Evolutionary conservation across 2,888 invertebrate genomes (phyloP), one percentile per base, ranked within the genome.

Genomic region (Sinotaia quadrata): DNA sequence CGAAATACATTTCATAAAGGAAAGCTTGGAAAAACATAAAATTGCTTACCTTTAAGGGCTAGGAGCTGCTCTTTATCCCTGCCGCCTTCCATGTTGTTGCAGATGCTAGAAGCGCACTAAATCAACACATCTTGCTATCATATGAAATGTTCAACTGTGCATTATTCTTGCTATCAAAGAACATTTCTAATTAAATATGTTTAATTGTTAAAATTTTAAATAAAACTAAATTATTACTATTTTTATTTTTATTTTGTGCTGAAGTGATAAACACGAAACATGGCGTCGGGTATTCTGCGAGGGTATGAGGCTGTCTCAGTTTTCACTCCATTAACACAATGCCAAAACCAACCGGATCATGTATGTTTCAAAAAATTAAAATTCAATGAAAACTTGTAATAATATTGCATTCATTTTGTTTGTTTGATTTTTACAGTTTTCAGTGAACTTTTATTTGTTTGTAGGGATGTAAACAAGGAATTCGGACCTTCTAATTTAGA

Each of bases 41-140:
- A 69, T 52, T 12, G 29, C 76, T 69, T 78, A 84, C 84, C 84
- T 82, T 84, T 84, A 31, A 84, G 70, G 21, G 84, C 83, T 67
- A 84, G 67, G 33, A 82, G 76, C 67, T 84, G 83, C 66, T 84
- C 84, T 73, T 80, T 79, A 65, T 84, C 84, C 74, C 80, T 79
- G 59, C 69, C 75, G 49, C 77, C 80, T 68, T 83, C 83, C 83
- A 83, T 83, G 67, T 78, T 82, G 79, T 69, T 65, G 51, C 8
- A 8, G n/a, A n/a, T n/a, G n/a, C n/a, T n/a, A n/a, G n/a, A n/a
- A n/a, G n/a, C n/a, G n/a, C n/a, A n/a, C n/a, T n/a, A n/a, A n/a
- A n/a, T n/a, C n/a, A n/a, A n/a, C n/a, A n/a, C n/a, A n/a, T n/a
- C n/a, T n/a, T n/a, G n/a, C n/a, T n/a, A n/a, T n/a, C n/a, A 15